These are phyloP conservation scores for Idaea dimidiata DNA, from an alignment of 2,888 invertebrate species.

Conservation along the genomic window DNA sequence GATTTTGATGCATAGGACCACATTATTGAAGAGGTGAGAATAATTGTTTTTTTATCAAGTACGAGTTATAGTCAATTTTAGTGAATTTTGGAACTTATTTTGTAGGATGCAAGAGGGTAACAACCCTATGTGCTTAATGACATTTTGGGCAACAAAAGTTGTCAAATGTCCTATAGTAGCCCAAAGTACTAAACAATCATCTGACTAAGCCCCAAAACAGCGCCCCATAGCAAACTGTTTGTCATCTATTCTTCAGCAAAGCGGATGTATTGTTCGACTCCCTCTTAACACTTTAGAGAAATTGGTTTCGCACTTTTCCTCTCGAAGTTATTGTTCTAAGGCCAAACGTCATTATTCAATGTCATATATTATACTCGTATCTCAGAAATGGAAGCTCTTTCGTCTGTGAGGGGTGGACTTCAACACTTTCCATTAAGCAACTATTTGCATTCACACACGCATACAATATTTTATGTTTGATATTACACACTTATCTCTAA, in stretches of 20 bases:
- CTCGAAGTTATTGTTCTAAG: constrained; percentile 73
- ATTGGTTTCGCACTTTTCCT: constrained; percentile 72
- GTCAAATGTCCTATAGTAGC: neutral
- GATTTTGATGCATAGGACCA: too few relatives aligned
- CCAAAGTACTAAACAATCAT: neutral
- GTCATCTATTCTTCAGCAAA: constrained; percentile 35
- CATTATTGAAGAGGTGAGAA: too few relatives aligned
- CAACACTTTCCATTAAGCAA: constrained; percentile 61
- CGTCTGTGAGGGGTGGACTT: constrained; percentile 50
- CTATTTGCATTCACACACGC: constrained; percentile 24
- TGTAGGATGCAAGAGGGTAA: too few relatives aligned
- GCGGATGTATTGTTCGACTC: constrained; percentile 49
- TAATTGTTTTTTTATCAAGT: too few relatives aligned
- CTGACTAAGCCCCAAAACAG: neutral
- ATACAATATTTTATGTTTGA: constrained; percentile 1
- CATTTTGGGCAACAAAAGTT: too few relatives aligned
- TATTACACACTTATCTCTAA: too few relatives aligned
- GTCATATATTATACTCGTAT: constrained; percentile 49
- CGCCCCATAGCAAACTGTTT: constrained; percentile 32
- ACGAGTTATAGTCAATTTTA: too few relatives aligned
- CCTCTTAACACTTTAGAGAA: constrained; percentile 53
- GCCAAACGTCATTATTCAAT: constrained; percentile 70
- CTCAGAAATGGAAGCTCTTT: constrained; percentile 59
- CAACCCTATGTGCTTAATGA: too few relatives aligned
- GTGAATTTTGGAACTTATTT: too few relatives aligned